Evolutionary conservation across 2,113 vertebrate genomes (phyloP), one percentile per base, ranked within the genome.

Genomic region (Illadopsis cleaveri): DNA sequence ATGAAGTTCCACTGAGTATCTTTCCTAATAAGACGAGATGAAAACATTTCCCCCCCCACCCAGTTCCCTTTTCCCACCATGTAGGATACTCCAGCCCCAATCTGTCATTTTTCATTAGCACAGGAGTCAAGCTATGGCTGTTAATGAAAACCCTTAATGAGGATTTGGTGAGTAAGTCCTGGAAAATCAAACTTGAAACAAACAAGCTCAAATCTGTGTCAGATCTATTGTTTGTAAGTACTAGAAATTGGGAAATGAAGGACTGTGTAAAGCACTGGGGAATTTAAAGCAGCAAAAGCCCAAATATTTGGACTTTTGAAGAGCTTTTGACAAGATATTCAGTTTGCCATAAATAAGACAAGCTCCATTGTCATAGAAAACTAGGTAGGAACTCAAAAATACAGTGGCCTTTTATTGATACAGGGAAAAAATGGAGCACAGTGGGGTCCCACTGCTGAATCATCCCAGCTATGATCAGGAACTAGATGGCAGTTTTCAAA

Each of bases 21-120:
- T 66, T 40, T 71, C 19, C 57, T n/a, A n/a, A 61, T 42, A 93
- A 85, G 68, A 24, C 12, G 12, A 61, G 42, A 4, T 77, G 33
- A 86, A 81, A 81, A 84, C 33, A 45, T 45, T 40, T 31, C 9
- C 14, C 14, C 14, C 24, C 3, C 22, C 4, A 30, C 27, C 27
- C 4, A 6, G 28, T 65, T 84, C 42, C 56, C 18, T 71, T 94
- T 94, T 77, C 40, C 40, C 47, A 53, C 45, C 38, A n/a, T 25
- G 53, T 20, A 68, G 64, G 51, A 75, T 83, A 60, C 42, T 69
- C 33, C 93, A 85, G 82, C 87, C 75, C 71, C 6, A 85, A 86
- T 82, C 84, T 96, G 94, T 82, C 87, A 80, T 64, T 91, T 89
- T 78, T 76, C 66, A 96, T 96, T 88, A 94, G 84, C 70, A 83